Percentiles rank a stretch among this genome's conserved stretches.
Evolutionary conservation across 2,888 invertebrate genomes (phyloP).

Genomic region (Lithophane socia): DNA sequence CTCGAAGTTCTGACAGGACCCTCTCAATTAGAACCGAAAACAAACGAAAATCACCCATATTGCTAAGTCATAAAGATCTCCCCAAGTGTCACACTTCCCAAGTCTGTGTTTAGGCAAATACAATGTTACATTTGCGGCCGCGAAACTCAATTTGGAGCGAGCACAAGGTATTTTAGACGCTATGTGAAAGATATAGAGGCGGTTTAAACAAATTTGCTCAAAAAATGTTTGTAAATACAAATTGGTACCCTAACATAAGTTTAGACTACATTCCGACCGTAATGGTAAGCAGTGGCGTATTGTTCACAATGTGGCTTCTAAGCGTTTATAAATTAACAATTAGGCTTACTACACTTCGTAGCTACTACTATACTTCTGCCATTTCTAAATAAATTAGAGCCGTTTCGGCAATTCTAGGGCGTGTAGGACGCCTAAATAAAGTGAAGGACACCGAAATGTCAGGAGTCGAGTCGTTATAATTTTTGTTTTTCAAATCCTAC

Average conservation of each 20-base stretch:
- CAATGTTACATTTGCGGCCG: constrained; percentile 73
- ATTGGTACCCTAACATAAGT: constrained; percentile 76
- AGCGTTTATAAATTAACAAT: constrained; percentile 77
- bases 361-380: constrained; percentile 7
- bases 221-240: constrained; percentile 41
- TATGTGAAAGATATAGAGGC: constrained; percentile 55
- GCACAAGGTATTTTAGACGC: constrained; percentile 52
- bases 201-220: constrained; percentile 42
- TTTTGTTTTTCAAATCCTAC: constrained; percentile 39
- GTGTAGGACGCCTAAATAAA: constrained; percentile 15
- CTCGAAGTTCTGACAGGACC: constrained; percentile 77
- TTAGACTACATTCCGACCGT: constrained; percentile 85
- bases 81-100: constrained; percentile 60
- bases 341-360: constrained; percentile 55
- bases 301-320: constrained; percentile 76
- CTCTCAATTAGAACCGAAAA: constrained; percentile 59
- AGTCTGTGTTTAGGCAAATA: constrained; percentile 71
- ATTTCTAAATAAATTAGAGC: constrained; percentile 43
- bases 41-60: constrained; percentile 70
- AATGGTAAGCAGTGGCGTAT: constrained; percentile 78
- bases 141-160: constrained; percentile 67
- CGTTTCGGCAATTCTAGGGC: constrained; percentile 6
- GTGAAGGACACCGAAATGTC: constrained; percentile 30
- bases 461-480: constrained; percentile 30
- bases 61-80: constrained; percentile 62